Percentiles rank a stretch among this genome's conserved stretches.
Conservation (phyloP, 2,113 vertebrate genomes). For the Notarius quadriscutis region DNA sequence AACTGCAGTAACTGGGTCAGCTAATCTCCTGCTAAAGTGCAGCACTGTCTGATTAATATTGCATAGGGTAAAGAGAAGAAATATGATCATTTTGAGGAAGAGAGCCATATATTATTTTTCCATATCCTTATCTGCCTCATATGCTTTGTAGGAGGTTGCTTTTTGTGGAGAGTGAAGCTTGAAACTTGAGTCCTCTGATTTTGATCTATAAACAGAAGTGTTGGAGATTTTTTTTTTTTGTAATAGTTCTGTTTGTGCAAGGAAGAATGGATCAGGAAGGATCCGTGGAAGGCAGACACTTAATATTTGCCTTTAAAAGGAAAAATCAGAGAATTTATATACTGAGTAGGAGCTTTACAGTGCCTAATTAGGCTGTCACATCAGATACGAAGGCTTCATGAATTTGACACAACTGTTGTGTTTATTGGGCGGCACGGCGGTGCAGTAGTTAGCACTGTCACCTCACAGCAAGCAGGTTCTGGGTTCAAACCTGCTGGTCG, state of each 20-base stretch:
- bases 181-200: constrained; percentile 17
- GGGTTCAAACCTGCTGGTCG: no score
- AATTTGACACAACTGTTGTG: not conserved
- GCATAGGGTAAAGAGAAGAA: constrained; percentile 52
- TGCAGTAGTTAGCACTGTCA: no score
- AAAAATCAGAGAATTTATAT: not conserved
- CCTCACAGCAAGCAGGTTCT: no score
- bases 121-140: not conserved
- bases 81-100: constrained; percentile 49
- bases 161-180: constrained; percentile 18
- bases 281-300: not conserved
- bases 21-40: constrained; percentile 65
- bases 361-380: not conserved
- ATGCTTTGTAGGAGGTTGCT: constrained; percentile 8
- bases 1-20: constrained; percentile 62
- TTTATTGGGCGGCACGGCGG: not conserved
- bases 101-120: constrained; percentile 7
- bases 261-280: not conserved
- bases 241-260: constrained; percentile 23
- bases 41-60: constrained; percentile 64
- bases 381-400: not conserved
- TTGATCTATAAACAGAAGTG: constrained; percentile 35
- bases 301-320: constrained; percentile 17
- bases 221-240: not conserved
- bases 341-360: not conserved